Conservation (phyloP, 1,140 invertebrate species). For the Chlorops oryzae region DNA sequence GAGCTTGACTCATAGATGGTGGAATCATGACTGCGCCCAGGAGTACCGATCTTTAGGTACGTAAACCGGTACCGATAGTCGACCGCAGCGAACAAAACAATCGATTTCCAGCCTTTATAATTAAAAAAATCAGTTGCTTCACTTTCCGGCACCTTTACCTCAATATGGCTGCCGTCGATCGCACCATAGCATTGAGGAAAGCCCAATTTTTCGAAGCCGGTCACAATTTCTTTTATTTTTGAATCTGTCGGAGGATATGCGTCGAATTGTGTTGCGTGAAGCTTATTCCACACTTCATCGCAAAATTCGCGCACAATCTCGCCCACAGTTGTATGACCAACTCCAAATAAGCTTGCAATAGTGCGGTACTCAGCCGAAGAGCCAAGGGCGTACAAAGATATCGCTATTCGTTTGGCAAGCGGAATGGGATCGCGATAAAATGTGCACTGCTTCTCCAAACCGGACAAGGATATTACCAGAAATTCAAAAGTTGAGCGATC, state of each 20-base stretch:
- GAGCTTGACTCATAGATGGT: slow-evolving; percentile 7
- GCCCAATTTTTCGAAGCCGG: slow-evolving; percentile 9
- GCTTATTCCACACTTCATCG: neutral
- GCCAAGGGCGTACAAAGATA: slow-evolving; percentile 5
- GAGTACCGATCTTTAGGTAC: slow-evolving; percentile 5
- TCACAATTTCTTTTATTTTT: slow-evolving; percentile 9
- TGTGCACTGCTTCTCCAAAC: neutral
- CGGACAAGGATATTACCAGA: neutral
- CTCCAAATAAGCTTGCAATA: slow-evolving; percentile 11
- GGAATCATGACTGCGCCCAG: slow-evolving; percentile 4
- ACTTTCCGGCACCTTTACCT: neutral
- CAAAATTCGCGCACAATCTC: slow-evolving; percentile 2
- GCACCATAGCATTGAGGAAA: slow-evolving; percentile 12
- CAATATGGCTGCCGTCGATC: slow-evolving; percentile 12
- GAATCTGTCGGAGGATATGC: neutral
- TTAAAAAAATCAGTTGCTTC: slow-evolving; percentile 11
- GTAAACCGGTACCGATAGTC: slow-evolving; percentile 12
- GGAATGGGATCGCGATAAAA: slow-evolving; percentile 1
- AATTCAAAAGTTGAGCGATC: neutral
- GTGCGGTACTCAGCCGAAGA: slow-evolving; percentile 7
- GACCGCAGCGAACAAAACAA: slow-evolving; percentile 8
- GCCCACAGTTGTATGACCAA: slow-evolving; percentile 9
- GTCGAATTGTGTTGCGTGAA: neutral
- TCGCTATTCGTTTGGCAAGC: slow-evolving; percentile 8
- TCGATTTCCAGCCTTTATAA: slow-evolving; percentile 13